Evolutionary conservation across 2,888 invertebrate genomes (phyloP), one percentile per base, ranked within the genome.

Genomic region (Seladonia tumulorum): DNA sequence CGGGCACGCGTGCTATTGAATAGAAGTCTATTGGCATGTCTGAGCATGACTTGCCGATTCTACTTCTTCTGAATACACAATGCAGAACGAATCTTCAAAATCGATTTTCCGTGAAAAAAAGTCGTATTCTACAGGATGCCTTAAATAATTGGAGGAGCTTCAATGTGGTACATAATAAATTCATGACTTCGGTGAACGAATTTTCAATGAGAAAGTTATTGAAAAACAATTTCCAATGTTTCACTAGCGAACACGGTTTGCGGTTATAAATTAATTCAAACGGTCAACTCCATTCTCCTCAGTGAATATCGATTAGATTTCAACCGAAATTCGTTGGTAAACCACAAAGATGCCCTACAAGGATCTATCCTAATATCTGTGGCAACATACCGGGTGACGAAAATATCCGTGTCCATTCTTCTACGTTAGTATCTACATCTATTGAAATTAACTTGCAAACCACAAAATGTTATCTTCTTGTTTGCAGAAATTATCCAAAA

Each of bases 331-430:
- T 60, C 60, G 60, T 25, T 25, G 25, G 60, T 2, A 14, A 25
- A 60, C 60, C 60, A 25, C 60, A 60, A 60, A 60, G 60, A 60
- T 60, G 25, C 60, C 60, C 60, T 29, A 60, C 60, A 60, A 60
- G 60, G 60, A 25, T 29, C 25, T 60, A 16, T 60, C 29, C 60
- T 29, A 25, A 60, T 53, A 53, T 53, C n/a, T 53, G n/a, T 53
- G 10, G 10, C 53, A n/a, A 53, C 53, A 1, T 16, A 60, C 25
- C 25, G 60, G 60, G 60, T 60, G 25, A 25, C 25, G 29, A 5
- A 29, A 60, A 25, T 60, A 25, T 60, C 25, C 25, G 1, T 25
- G 25, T 25, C 57, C 4, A 49, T 16, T 42, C 1, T 42, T 8
- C 42, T 42, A 42, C 42, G 8, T 42, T 5, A 42, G 8, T 8